These are phyloP conservation scores for Clytia hemisphaerica DNA, from an alignment of 30 jellyfish, hydroid and myxozoan genomes.

Conservation along the genomic window DNA sequence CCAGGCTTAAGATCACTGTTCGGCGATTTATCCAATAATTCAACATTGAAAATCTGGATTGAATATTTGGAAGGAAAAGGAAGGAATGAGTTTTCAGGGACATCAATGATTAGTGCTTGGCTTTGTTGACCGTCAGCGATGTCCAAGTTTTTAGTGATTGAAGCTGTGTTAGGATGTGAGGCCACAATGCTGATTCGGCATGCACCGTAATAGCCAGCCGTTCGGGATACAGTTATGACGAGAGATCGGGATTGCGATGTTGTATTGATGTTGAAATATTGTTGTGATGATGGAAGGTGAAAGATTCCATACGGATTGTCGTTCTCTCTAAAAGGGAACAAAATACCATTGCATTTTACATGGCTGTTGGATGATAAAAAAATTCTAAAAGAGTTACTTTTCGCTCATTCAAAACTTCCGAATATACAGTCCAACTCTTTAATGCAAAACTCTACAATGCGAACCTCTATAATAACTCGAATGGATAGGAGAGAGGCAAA, in stretches of 20 bases:
- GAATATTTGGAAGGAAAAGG: not conserved
- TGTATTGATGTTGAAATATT: slow-evolving; percentile 24
- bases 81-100: not conserved
- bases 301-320: slow-evolving; percentile 86
- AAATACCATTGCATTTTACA: not conserved
- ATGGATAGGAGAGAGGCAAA: too few species aligned
- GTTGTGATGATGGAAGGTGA: slow-evolving; percentile 18
- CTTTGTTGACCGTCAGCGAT: slow-evolving; percentile 2
- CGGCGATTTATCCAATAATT: not conserved
- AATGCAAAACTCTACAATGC: too few species aligned
- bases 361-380: too few species aligned
- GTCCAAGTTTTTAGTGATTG: not conserved
- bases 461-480: too few species aligned
- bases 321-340: slow-evolving; percentile 56
- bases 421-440: too few species aligned
- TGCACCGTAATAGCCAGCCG: slow-evolving; percentile 44
- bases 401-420: too few species aligned
- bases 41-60: not conserved
- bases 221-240: slow-evolving; percentile 41
- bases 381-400: too few species aligned
- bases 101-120: not conserved
- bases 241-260: slow-evolving; percentile 29
- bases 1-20: too few species aligned
- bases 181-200: slow-evolving; percentile 29
- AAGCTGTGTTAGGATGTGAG: not conserved